Evolutionary conservation across 2,797 vertebrate genomes (phyloP).

Genomic region (Sternarchorhynchus goeldii): DNA sequence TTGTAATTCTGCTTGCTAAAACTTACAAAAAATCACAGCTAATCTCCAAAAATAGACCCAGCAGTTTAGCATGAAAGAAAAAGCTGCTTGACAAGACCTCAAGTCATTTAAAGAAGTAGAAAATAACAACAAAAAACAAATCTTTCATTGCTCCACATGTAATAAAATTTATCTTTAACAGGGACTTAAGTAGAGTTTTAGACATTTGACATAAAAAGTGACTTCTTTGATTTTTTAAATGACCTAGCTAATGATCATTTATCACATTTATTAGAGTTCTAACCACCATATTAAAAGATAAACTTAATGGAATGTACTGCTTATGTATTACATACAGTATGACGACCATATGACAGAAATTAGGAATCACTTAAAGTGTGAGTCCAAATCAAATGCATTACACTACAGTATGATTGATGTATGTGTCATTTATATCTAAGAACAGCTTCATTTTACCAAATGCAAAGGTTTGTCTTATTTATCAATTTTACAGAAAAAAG

Average conservation of each 20-base stretch:
- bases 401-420: no score
- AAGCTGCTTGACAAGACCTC: background rate
- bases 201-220: constrained; percentile 53
- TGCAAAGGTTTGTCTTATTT: no score
- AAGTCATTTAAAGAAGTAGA: constrained; percentile 14
- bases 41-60: constrained; percentile 11
- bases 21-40: background rate
- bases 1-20: background rate
- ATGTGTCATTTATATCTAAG: no score
- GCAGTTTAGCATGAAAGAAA: constrained; percentile 24
- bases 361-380: background rate
- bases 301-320: background rate
- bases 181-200: constrained; percentile 57
- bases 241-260: background rate
- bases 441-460: no score
- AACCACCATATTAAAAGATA: background rate
- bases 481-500: constrained; percentile 1
- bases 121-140: constrained; percentile 8
- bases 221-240: background rate
- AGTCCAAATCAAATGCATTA: no score
- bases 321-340: background rate
- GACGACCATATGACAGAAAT: background rate
- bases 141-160: constrained; percentile 2
- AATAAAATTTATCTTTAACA: constrained; percentile 34
- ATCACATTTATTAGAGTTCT: background rate